Evolutionary conservation across 2,888 invertebrate species (phyloP).

Genomic region (Sipunculus nudus): DNA sequence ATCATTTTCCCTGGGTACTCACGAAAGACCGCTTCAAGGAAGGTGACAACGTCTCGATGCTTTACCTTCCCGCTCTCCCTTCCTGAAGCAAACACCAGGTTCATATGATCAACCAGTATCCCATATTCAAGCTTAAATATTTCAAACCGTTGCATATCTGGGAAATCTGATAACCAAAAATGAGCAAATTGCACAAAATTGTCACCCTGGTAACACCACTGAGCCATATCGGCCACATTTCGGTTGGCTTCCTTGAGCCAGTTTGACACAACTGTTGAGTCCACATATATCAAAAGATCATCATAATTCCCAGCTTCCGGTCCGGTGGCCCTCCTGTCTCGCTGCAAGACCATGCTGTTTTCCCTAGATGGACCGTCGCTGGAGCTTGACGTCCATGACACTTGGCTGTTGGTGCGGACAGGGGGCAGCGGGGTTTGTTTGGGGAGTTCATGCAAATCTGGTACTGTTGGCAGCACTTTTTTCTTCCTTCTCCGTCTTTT

Average conservation of each 20-base stretch:
- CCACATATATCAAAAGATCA: conserved; percentile 58
- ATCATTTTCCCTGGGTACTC: conserved; percentile 60
- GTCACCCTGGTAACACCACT: conserved; percentile 52
- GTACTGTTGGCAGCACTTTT: too few relatives aligned
- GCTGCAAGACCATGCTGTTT: too few relatives aligned
- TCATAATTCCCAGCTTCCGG: conserved; percentile 52
- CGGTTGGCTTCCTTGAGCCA: conserved; percentile 59
- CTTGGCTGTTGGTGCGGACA: conserved; percentile 15
- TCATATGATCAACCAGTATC: conserved; percentile 58
- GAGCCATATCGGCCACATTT: conserved; percentile 49
- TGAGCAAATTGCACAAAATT: conserved; percentile 64
- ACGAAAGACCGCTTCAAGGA: conserved; percentile 57
- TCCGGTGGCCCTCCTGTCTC: too few relatives aligned
- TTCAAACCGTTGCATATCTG: conserved; percentile 55
- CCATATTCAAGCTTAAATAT: conserved; percentile 61
- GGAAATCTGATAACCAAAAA: conserved; percentile 63
- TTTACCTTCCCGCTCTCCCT: conserved; percentile 49
- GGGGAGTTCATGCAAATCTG: too few relatives aligned
- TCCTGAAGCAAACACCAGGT: conserved; percentile 59
- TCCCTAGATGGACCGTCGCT: not conserved
- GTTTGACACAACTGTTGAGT: conserved; percentile 59
- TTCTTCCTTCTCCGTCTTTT: too few relatives aligned
- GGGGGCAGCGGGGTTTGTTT: conserved; percentile 51
- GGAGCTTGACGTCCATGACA: not conserved
- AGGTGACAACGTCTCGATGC: conserved; percentile 49